Conservation (phyloP, 2,797 vertebrate genomes). For the Anomalospiza imberbis region DNA sequence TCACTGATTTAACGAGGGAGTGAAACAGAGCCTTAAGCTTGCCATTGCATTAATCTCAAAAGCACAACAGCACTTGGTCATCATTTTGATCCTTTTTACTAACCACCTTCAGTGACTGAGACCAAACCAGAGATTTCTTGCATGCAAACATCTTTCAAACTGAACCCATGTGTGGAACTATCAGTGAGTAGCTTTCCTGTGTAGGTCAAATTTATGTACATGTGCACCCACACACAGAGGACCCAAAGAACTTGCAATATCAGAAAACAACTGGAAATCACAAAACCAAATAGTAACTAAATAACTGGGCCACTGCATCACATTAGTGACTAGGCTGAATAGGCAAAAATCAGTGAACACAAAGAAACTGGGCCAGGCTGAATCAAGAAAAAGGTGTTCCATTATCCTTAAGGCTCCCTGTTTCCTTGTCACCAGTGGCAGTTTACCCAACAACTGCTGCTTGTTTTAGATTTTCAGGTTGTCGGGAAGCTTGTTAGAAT, state of each 20-base stretch:
- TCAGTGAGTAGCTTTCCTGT: neutral
- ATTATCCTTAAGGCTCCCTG: neutral
- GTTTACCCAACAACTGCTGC: neutral
- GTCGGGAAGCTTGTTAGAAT: neutral
- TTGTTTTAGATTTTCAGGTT: neutral
- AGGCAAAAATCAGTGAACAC: neutral
- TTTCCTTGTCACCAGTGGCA: neutral
- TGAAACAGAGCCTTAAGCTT: neutral
- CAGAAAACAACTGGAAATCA: neutral
- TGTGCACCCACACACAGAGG: fast-evolving
- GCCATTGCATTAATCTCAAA: neutral
- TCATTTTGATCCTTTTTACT: neutral
- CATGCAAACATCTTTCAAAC: neutral
- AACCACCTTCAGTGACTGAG: neutral
- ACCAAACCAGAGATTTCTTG: neutral
- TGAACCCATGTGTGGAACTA: neutral
- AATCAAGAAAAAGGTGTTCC: neutral
- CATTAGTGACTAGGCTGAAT: neutral
- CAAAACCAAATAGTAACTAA: neutral
- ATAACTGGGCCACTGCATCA: neutral
- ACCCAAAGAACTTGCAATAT: neutral
- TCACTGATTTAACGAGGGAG: neutral
- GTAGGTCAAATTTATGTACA: neutral
- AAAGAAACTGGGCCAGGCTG: neutral
- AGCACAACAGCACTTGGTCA: neutral